Evolutionary conservation across 2,797 vertebrate genomes (phyloP).

Genomic region (Neostethus bicornis): DNA sequence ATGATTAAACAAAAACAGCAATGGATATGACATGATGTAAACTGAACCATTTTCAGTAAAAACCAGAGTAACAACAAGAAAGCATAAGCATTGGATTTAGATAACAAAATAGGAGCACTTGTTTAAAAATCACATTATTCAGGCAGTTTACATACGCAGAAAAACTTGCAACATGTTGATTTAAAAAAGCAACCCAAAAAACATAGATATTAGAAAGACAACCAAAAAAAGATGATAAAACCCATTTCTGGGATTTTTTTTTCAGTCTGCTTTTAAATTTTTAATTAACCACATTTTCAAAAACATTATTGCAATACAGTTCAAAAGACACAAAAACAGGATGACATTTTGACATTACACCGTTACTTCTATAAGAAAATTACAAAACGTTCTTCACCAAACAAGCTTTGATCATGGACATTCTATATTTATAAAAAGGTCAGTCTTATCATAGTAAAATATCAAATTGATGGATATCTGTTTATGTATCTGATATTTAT

Average conservation of each 20-base stretch:
- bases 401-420: background rate
- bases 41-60: constrained; percentile 4
- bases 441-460: background rate
- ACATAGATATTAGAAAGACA: background rate
- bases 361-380: constrained; percentile 6
- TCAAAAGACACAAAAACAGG: background rate
- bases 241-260: constrained; percentile 3
- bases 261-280: background rate
- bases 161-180: constrained; percentile 4
- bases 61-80: background rate
- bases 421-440: background rate
- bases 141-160: constrained; percentile 18
- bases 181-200: background rate
- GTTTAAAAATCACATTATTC: constrained; percentile 33
- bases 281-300: constrained; percentile 6
- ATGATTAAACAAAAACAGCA: background rate
- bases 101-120: constrained; percentile 17
- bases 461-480: background rate
- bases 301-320: constrained; percentile 1
- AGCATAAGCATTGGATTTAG: constrained; percentile 5
- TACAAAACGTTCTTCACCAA: background rate
- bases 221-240: no score
- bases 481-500: no score
- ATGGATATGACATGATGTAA: constrained; percentile 16
- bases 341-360: constrained; percentile 8